Base-by-base conservation (phyloP, 2,113 vertebrate genomes). In the Datnioides undecimradiatus region DNA sequence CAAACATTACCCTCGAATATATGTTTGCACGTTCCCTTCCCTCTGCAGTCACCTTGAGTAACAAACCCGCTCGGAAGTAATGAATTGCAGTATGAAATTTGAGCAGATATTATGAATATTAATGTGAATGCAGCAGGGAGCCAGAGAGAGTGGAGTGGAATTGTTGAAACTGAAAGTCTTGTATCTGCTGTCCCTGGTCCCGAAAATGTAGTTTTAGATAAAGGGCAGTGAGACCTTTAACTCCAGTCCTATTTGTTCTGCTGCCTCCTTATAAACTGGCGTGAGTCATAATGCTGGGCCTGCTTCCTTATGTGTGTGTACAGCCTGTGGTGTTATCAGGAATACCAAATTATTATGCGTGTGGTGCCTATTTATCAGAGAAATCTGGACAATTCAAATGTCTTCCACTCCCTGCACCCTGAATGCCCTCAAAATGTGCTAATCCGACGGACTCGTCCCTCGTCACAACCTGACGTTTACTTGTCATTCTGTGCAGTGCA, bases 51-150 rank as follows among this genome's bases (percentile, higher is more conserved):
- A 90, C 78, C 87, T 87, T 91, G 88, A 87, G 59, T 69, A 78
- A 82, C 64, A 90, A 68, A 86, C 83, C 45, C 13, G 58, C 76
- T 67, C 6, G 40, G 9, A 1, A 74, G 29, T 93, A 91, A 91
- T 90, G 83, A 90, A 74, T 79, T 72, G 60, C 73, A 40, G 60
- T 58, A 55, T 80, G 64, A 81, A 88, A 83, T 78, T 21, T 51
- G 62, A 80, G 73, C 76, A 55, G 81, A 78, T 80, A 72, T 78
- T 81, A 79, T 90, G 84, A 92, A 93, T 92, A 91, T 90, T 86
- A 92, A 93, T 88, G 70, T 33, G 23, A 55, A 40, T 34, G 79
- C 51, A 80, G 75, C 70, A 68, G 74, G 71, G 71, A 87, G 59
- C 46, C 51, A 11, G 58, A 79, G 38, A 75, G 63, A 57, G 27